Evolutionary conservation across 1,140 invertebrate species (phyloP), one percentile per base, ranked within the genome.

Genomic region (Artemia franciscana): DNA sequence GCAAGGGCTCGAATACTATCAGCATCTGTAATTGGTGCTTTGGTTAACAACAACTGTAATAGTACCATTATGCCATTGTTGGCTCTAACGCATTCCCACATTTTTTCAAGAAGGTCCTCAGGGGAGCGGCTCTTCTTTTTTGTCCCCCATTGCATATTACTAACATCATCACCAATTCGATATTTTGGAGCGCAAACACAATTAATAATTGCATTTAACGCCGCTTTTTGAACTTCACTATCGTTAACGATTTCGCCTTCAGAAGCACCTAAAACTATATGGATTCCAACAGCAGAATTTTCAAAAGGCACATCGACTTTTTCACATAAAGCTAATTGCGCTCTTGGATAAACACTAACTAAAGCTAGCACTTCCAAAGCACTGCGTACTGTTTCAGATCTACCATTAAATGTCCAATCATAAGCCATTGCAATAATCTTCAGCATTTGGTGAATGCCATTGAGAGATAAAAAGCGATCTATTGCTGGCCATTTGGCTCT

Each of bases 11-110:
- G 77, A 66, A 98, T 86, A 56, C 84, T 84, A 74, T 98, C 94
- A 3, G 93, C 94, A 78, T 97, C 93, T 1, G 91, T 96, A 24
- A 97, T 89, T 0, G 94, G 93, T 7, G 84, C 85, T 76, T 95
- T 96, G 5, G 88, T 82, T 72, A 85, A 83, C 80, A 98, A 84
- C 30, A 95, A 75, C 65, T 79, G 77, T 26, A 80, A 70, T 15
- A 82, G 68, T 24, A 76, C 71, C 72, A 69, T 64, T 5, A 69
- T 67, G 24, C 68, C 67, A 21, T 70, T 70, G 73, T 93, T 94
- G 1, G 83, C 83, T 65, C 92, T 76, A 3, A 94, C 83, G 66
- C 85, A 85, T 71, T 93, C 89, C 91, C 91, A 96, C 26, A 96
- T 82, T 71, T 86, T 88, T 70, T 84, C 82, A 62, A 93, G 83